Conservation (phyloP, 2,797 vertebrate genomes). For the Rhinella marina region DNA sequence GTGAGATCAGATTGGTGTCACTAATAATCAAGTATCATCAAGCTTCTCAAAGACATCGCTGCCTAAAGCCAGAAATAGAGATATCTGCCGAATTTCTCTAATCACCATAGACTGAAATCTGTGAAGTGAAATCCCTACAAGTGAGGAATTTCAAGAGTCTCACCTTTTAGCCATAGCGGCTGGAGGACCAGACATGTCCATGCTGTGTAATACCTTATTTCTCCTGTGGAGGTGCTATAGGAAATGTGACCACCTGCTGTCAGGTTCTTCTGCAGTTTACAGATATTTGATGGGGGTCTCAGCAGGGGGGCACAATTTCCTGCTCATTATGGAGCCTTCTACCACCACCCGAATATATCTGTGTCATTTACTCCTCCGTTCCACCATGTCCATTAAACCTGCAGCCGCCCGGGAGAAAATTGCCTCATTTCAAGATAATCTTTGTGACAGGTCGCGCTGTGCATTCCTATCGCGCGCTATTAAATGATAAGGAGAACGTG, state of each 20-base stretch:
- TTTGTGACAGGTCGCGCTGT: not conserved
- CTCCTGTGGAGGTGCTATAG: constrained; percentile 2
- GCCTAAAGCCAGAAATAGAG: not conserved
- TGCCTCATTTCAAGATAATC: not conserved
- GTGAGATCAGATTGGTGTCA: not conserved
- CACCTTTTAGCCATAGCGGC: not conserved
- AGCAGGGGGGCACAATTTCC: too few relatives aligned
- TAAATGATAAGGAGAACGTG: not conserved
- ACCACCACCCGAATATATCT: not conserved
- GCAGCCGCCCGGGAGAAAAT: not conserved
- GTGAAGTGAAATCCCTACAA: not conserved
- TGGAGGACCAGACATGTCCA: not conserved
- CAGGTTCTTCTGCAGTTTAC: not conserved
- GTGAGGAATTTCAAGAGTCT: not conserved
- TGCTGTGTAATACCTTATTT: not conserved
- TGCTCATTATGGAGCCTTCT: not conserved
- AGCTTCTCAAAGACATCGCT: not conserved
- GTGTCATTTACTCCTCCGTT: not conserved
- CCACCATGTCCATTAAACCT: not conserved
- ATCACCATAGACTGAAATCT: not conserved
- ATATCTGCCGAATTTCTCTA: not conserved
- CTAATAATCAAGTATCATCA: not conserved
- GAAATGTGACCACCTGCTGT: not conserved
- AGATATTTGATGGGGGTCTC: not conserved
- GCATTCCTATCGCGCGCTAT: not conserved